Evolutionary conservation across 2,888 invertebrate genomes (phyloP), one percentile per base, ranked within the genome.

Genomic region (Lacanobia wlatinum): DNA sequence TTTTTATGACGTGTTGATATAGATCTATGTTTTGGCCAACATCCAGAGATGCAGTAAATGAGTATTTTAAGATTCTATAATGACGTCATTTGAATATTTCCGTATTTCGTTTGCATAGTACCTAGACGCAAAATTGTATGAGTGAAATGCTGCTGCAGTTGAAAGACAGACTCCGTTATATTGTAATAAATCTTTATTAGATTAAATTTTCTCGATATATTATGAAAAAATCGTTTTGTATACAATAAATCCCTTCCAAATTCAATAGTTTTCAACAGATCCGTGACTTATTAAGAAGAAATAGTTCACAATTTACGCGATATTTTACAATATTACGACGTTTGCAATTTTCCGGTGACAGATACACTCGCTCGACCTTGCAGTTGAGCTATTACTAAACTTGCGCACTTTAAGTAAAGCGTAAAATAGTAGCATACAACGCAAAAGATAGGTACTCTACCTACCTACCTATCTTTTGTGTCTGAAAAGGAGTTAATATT

Each of bases 31-130:
- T 55, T 87, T 93, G 93, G 93, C 92, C 73, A 78, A 76, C 77
- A 66, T 89, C 92, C 93, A 92, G 84, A 83, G 46, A 73, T 86
- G 81, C 71, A 87, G 84, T 71, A 75, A 83, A 83, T 69, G 70
- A 72, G 66, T 91, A 90, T 90, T 91, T 90, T 85, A 76, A 84
- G 88, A 84, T 74, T 61, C 55, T 69, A 66, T 76, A 66, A 71
- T 75, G 73, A 78, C 78, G 70, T 82, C 70, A 74, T 23, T 61
- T 28, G 62, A 53, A 68, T 78, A 75, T 73, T 75, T 77, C n/a
- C 56, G 69, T 68, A 16, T 46, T 38, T 56, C 8, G 10, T 68
- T 59, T 63, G 58, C 63, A 21, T 67, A 55, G n/a, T 40, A 40
- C 40, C 12, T 50, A 50, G n/a, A 21, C 10, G 21, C 12, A 53